phyloP scores from a whole-genome alignment of 2,797 vertebrate species.

The Anguilla anguilla region DNA sequence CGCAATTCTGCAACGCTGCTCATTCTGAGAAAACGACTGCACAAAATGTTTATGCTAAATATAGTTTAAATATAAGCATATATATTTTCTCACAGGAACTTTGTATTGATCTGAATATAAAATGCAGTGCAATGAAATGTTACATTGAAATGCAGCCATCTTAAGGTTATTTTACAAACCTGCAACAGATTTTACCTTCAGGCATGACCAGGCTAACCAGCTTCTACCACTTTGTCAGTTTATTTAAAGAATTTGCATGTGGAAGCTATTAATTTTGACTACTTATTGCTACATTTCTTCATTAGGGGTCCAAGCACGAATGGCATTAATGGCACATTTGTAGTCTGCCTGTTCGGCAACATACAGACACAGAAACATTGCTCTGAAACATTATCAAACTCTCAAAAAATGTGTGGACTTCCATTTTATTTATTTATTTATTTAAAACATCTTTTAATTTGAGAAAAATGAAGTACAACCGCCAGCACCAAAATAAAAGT shows the following conservation, averaged over 20 bases:
- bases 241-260: background rate
- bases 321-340: too few relatives aligned
- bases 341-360: too few relatives aligned
- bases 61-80: background rate
- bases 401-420: too few relatives aligned
- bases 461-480: too few relatives aligned
- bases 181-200: background rate
- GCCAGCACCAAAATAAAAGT: too few relatives aligned
- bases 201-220: background rate
- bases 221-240: background rate
- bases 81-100: background rate
- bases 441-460: too few relatives aligned
- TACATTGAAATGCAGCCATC: background rate
- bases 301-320: too few relatives aligned
- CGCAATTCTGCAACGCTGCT: background rate
- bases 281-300: background rate
- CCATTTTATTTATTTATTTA: too few relatives aligned
- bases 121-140: background rate
- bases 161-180: background rate
- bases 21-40: background rate
- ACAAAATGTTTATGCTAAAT: background rate
- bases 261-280: background rate
- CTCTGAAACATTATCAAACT: too few relatives aligned
- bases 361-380: too few relatives aligned
- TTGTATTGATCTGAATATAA: background rate